Evolutionary conservation across 2,113 vertebrate species (phyloP).

Genomic region (Syrmaticus mikado): DNA sequence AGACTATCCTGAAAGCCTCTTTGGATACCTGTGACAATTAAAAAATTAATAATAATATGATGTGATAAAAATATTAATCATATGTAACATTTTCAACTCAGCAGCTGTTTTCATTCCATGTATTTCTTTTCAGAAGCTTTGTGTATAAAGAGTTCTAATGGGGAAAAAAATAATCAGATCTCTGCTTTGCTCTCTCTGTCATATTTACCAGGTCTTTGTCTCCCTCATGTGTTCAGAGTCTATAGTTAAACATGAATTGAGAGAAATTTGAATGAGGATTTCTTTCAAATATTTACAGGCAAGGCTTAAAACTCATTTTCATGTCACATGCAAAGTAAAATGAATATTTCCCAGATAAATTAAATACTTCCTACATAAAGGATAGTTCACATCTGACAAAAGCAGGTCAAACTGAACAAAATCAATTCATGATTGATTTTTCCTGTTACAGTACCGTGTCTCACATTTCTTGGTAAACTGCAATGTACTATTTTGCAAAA

Average conservation of each 20-base stretch:
- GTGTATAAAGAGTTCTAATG: neutral
- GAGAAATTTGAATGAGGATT: neutral
- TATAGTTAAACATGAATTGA: slow-evolving; percentile 32
- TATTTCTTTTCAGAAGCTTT: neutral
- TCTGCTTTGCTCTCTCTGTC: neutral
- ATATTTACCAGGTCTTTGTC: slow-evolving; percentile 75
- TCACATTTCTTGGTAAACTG: slow-evolving; percentile 31
- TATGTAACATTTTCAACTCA: neutral
- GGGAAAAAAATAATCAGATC: neutral
- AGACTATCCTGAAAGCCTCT: neutral
- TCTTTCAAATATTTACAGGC: neutral
- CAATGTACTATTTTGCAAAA: slow-evolving; percentile 34
- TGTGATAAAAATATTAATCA: neutral
- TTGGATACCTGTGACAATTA: neutral
- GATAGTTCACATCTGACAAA: slow-evolving; percentile 32
- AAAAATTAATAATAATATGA: neutral
- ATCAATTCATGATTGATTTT: slow-evolving; percentile 61
- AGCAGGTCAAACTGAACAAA: slow-evolving; percentile 23
- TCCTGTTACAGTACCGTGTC: slow-evolving; percentile 23
- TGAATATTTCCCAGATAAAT: slow-evolving; percentile 46
- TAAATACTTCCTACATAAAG: slow-evolving; percentile 40
- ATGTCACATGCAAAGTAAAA: neutral
- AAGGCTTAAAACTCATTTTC: neutral
- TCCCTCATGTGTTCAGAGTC: slow-evolving; percentile 77
- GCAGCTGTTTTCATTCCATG: neutral